Conservation (phyloP, 1,140 invertebrate genomes). For the Bombus waltoni region DNA sequence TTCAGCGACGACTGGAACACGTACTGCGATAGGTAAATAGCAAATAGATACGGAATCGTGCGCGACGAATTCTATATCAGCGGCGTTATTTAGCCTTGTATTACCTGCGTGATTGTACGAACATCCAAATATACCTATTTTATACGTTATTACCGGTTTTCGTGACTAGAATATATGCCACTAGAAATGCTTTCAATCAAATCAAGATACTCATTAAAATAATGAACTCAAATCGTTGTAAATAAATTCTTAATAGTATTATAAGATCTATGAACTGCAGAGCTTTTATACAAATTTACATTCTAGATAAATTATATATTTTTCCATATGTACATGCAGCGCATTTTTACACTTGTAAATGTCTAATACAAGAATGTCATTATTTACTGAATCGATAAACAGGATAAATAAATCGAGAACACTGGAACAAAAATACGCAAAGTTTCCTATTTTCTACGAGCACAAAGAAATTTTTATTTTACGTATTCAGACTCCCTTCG, state of each 20-base stretch:
- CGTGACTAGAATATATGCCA: background rate
- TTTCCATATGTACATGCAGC: too few relatives aligned
- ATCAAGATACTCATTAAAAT: background rate
- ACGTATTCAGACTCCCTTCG: background rate
- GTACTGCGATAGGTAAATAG: slow-evolving; percentile 27
- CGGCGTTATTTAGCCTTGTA: background rate
- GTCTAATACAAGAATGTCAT: too few relatives aligned
- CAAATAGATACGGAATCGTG: slow-evolving; percentile 7
- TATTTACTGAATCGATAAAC: too few relatives aligned
- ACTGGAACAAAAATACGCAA: too few relatives aligned
- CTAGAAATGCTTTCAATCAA: background rate
- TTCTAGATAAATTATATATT: too few relatives aligned
- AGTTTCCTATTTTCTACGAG: too few relatives aligned
- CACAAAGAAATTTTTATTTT: too few relatives aligned
- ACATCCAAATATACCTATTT: background rate
- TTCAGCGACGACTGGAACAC: slow-evolving; percentile 36
- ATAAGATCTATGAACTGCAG: background rate
- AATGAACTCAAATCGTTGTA: background rate
- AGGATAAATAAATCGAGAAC: too few relatives aligned
- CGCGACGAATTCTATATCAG: slow-evolving; percentile 15
- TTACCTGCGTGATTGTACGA: background rate
- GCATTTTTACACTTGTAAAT: too few relatives aligned
- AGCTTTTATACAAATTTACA: too few relatives aligned
- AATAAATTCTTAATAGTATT: background rate
- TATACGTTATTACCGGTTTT: background rate